Percentiles rank a stretch among this genome's conserved stretches.
Conservation (phyloP, 2,888 invertebrate genomes). For the Yponomeuta evonymella region DNA sequence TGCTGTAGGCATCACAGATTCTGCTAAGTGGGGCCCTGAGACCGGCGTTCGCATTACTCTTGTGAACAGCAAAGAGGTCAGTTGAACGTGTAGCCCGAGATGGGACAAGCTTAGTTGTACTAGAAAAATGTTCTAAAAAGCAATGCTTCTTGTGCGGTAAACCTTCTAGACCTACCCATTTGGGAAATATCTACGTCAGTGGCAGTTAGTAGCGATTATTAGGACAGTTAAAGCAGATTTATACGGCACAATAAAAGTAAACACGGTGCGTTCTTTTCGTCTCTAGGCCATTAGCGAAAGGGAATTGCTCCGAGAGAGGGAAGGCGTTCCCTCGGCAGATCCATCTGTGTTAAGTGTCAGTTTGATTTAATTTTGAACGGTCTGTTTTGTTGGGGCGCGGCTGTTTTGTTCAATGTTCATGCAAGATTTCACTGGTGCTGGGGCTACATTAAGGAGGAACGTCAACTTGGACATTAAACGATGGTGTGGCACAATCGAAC, state of each 20-base stretch:
- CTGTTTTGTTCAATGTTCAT: too few relatives aligned
- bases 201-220: slow-evolving; percentile 69
- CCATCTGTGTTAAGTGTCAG: slow-evolving; percentile 17
- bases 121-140: background rate
- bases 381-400: background rate
- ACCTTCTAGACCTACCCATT: background rate
- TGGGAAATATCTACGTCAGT: slow-evolving; percentile 13
- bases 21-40: too few relatives aligned
- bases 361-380: slow-evolving; percentile 4
- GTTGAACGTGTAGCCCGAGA: too few relatives aligned
- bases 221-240: slow-evolving; percentile 69
- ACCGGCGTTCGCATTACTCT: too few relatives aligned
- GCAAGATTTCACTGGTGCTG: too few relatives aligned
- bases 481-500: too few relatives aligned
- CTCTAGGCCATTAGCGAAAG: slow-evolving; percentile 21
- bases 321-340: background rate
- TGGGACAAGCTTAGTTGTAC: too few relatives aligned
- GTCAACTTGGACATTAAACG: too few relatives aligned
- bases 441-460: too few relatives aligned
- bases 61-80: too few relatives aligned
- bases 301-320: background rate
- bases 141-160: background rate
- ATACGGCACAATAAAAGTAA: slow-evolving; percentile 72
- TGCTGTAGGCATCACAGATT: too few relatives aligned
- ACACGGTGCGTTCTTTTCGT: slow-evolving; percentile 34